Percentiles rank a stretch among this genome's conserved stretches.
Conservation (phyloP, 2,797 vertebrate species). For the Neopelma chrysocephalum region DNA sequence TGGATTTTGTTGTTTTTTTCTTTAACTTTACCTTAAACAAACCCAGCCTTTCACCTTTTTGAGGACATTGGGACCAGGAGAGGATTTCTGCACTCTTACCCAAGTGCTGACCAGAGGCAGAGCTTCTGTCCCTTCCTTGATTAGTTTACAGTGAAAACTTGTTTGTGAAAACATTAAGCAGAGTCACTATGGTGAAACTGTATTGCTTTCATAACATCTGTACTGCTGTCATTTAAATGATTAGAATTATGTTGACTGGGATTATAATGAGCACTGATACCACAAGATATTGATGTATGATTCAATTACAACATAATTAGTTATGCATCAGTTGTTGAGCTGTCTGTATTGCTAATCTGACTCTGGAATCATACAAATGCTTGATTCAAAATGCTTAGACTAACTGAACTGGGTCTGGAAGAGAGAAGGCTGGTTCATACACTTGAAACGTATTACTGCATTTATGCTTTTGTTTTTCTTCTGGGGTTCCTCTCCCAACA, state of each 20-base stretch:
- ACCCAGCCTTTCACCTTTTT: neutral
- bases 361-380: neutral
- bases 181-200: neutral
- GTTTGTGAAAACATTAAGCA: neutral
- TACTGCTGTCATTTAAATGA: neutral
- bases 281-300: neutral
- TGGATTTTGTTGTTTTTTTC: neutral
- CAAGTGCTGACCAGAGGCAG: rapidly evolving
- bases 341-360: neutral
- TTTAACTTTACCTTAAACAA: neutral
- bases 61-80: neutral
- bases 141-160: neutral
- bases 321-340: neutral
- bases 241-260: neutral
- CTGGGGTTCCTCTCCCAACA: neutral
- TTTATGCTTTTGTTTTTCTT: neutral
- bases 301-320: neutral
- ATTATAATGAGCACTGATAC: neutral
- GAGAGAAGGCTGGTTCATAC: neutral
- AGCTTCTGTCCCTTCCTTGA: neutral
- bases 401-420: neutral
- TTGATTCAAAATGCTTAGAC: neutral
- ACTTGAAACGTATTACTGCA: neutral
- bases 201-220: neutral
- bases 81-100: neutral